Conservation (phyloP, 2,113 vertebrate genomes). For the Sigmodon hispidus region DNA sequence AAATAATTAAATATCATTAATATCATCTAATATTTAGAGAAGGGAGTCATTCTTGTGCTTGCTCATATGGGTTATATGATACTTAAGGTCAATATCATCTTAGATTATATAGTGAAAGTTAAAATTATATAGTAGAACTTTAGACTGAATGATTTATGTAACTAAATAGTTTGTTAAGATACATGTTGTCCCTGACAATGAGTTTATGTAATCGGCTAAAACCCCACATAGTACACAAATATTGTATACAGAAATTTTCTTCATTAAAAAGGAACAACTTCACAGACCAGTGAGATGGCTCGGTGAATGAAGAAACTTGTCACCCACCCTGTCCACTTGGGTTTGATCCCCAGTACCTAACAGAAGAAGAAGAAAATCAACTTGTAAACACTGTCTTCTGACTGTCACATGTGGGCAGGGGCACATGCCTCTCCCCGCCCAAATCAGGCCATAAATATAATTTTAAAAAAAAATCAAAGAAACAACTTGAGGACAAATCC, state of each 20-base stretch:
- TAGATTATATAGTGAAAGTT: conserved; percentile 7
- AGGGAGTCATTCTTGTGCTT: background rate
- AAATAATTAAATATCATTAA: background rate
- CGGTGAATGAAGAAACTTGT: background rate
- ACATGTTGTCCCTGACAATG: background rate
- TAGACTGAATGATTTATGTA: background rate
- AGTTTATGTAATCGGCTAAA: background rate
- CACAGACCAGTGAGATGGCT: background rate
- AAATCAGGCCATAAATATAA: background rate
- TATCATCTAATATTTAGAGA: conserved; percentile 28
- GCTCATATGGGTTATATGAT: background rate
- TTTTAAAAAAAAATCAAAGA: background rate
- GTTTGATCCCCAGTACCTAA: background rate
- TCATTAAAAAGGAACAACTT: background rate
- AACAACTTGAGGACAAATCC: conserved; percentile 13
- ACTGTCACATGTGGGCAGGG: background rate
- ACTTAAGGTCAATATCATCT: background rate
- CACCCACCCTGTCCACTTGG: background rate
- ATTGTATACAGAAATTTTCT: background rate
- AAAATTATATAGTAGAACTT: background rate
- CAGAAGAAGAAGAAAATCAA: too few species aligned
- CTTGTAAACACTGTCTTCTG: background rate
- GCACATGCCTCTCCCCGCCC: too few species aligned
- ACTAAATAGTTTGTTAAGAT: conserved; percentile 10
- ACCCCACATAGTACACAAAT: background rate